Evolutionary conservation across 2,113 vertebrate genomes (phyloP).

Genomic region (Typhlomys cinereus): DNA sequence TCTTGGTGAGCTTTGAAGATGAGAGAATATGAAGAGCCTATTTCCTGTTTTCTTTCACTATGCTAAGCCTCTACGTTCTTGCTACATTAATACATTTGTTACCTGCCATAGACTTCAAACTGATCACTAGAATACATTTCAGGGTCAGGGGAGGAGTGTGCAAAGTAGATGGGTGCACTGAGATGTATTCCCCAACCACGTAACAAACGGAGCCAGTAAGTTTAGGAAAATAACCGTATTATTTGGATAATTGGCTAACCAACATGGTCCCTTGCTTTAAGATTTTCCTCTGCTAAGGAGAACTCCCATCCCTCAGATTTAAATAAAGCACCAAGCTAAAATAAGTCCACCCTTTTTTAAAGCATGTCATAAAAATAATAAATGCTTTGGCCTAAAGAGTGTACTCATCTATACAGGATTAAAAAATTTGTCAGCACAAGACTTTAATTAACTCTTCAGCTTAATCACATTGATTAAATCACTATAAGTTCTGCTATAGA

Average conservation of each 20-base stretch:
- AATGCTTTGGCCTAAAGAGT: constrained; percentile 21
- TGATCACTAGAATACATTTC: background rate
- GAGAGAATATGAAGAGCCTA: background rate
- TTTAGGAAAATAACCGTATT: constrained; percentile 3
- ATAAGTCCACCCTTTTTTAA: background rate
- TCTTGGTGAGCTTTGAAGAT: background rate
- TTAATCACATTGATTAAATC: constrained; percentile 30
- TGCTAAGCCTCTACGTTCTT: background rate
- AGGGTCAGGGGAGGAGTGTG: background rate
- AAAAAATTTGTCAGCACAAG: background rate
- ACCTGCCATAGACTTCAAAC: background rate
- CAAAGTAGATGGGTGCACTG: background rate
- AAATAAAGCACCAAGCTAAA: constrained; percentile 31
- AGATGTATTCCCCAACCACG: background rate
- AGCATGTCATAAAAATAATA: constrained; percentile 9
- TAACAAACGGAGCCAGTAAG: background rate
- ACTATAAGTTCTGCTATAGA: background rate
- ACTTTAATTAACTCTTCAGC: background rate
- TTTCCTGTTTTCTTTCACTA: background rate
- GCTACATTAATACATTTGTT: background rate
- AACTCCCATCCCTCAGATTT: constrained; percentile 14
- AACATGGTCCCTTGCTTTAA: background rate
- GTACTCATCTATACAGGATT: background rate
- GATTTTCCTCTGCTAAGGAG: background rate
- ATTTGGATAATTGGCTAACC: background rate